Percentiles rank a stretch among this genome's conserved stretches.
Evolutionary conservation across 1,140 invertebrate species (phyloP).

Genomic region (Bombus difficillimus): DNA sequence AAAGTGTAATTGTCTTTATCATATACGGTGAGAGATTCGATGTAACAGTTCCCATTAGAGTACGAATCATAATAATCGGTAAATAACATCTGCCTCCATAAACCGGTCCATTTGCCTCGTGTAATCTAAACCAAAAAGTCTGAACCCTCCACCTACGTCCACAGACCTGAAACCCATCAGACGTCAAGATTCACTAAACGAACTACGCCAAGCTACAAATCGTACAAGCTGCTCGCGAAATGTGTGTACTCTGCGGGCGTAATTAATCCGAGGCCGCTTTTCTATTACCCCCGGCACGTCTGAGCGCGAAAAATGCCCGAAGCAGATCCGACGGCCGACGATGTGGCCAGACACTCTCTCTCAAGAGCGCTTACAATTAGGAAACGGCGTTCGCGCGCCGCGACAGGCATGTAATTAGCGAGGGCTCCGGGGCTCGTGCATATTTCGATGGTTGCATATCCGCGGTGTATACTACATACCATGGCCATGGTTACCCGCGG

Average conservation of each 20-base stretch:
- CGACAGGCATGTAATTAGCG: slow-evolving; percentile 70
- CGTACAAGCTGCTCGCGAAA: neutral
- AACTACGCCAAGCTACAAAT: neutral
- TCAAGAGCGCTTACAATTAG: slow-evolving; percentile 45
- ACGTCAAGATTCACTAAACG: neutral
- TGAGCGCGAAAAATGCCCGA: slow-evolving; percentile 31
- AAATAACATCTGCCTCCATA: neutral
- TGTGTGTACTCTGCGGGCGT: neutral
- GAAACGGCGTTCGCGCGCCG: slow-evolving; percentile 54
- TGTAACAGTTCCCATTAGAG: neutral
- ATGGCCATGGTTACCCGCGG: slow-evolving; percentile 43
- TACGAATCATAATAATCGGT: neutral
- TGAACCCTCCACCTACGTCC: neutral
- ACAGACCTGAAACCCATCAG: neutral
- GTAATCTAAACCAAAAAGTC: neutral
- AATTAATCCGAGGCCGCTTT: slow-evolving; percentile 52
- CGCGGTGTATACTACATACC: slow-evolving; percentile 4
- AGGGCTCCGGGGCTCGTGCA: slow-evolving; percentile 44
- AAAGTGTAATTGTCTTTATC: neutral
- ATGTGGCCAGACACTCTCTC: slow-evolving; percentile 18
- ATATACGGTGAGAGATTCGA: too few species aligned
- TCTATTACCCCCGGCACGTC: slow-evolving; percentile 49
- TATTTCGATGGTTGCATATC: slow-evolving; percentile 61
- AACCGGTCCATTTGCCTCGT: too few species aligned
- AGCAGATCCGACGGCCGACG: slow-evolving; percentile 17